phyloP scores from a whole-genome alignment of 2,888 invertebrate genomes.

The Schizaphis graminum region DNA sequence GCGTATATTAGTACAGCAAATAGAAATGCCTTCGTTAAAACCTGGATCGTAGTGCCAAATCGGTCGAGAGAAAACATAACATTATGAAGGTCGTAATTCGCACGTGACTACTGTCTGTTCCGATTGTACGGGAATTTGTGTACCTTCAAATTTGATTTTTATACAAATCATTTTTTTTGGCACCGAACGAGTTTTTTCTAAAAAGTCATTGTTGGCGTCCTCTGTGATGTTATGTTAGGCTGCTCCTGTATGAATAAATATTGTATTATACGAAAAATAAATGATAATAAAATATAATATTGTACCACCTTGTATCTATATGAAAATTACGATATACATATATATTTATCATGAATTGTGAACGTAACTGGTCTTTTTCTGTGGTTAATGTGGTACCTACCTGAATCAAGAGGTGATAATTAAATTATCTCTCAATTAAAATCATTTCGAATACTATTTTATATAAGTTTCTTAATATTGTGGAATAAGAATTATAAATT shows the following conservation, averaged over 20 bases:
- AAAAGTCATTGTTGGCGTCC: background rate
- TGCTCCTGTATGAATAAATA: background rate
- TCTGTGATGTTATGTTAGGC: background rate
- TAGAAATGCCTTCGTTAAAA: background rate
- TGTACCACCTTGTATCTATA: background rate
- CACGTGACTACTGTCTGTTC: background rate
- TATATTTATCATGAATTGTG: too few species aligned
- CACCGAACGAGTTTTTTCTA: background rate
- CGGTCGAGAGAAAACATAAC: conserved; percentile 26
- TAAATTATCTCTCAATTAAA: too few species aligned
- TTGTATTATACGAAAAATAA: background rate
- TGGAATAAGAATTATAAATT: too few species aligned
- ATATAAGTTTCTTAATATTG: too few species aligned
- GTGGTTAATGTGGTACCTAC: too few species aligned
- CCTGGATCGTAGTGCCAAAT: conserved; percentile 36
- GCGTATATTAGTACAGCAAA: background rate
- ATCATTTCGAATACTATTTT: too few species aligned
- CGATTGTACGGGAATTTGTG: background rate
- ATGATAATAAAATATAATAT: background rate
- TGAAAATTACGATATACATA: too few species aligned
- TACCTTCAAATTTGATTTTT: conserved; percentile 22
- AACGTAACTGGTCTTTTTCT: too few species aligned
- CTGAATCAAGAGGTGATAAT: too few species aligned
- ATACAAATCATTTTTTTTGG: conserved; percentile 19
- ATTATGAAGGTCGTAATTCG: background rate